These are phyloP conservation scores for Psittacula echo DNA, from an alignment of 2,797 vertebrate genomes.

Conservation along the genomic window DNA sequence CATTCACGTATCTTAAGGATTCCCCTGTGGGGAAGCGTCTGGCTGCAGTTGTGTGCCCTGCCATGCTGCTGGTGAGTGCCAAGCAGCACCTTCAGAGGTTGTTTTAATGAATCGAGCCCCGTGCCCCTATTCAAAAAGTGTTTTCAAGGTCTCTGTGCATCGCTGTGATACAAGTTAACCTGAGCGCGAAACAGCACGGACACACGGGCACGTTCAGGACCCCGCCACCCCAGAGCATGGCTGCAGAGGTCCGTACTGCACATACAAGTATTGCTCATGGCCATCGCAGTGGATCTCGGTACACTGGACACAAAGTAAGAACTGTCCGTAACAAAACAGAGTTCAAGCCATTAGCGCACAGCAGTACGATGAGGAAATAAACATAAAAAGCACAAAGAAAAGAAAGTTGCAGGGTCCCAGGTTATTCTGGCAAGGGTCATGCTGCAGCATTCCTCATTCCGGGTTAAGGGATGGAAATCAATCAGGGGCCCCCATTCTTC, in stretches of 20 bases:
- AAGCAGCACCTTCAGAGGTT: conserved; percentile 26
- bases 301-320: conserved; percentile 57
- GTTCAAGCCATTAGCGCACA: conserved; percentile 73
- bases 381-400: conserved; percentile 66
- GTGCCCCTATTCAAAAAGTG: not conserved
- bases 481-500: conserved; percentile 52
- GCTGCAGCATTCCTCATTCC: conserved; percentile 75
- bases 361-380: conserved; percentile 51
- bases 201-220: not conserved
- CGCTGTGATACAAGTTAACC: not conserved
- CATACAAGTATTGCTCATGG: not conserved
- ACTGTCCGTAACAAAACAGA: conserved; percentile 58
- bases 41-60: not conserved
- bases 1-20: not conserved
- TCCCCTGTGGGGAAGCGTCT: not conserved
- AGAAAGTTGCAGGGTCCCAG: conserved; percentile 7
- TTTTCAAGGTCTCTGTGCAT: not conserved
- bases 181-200: not conserved
- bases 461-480: conserved; percentile 66
- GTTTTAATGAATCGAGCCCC: conserved; percentile 70
- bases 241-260: conserved; percentile 22
- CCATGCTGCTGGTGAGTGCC: not conserved
- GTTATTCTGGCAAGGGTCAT: conserved; percentile 69
- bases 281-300: not conserved
- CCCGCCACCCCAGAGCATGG: not conserved